Evolutionary conservation across 2,888 invertebrate species (phyloP).

Genomic region (Tiliacea aurago): DNA sequence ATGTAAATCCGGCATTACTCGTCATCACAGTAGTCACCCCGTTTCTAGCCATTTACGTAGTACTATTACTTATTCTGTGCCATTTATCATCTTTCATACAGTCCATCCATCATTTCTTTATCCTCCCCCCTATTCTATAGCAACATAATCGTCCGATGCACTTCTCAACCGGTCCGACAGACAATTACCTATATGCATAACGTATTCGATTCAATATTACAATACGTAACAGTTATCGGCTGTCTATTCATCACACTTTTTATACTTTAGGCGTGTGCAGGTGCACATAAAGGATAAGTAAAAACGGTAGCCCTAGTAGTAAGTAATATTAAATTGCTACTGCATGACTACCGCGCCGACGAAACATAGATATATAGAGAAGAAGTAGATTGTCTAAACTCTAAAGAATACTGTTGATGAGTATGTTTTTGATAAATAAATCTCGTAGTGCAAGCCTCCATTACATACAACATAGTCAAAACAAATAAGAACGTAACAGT

Average conservation of each 20-base stretch:
- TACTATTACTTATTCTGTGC: no score
- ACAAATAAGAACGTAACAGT: no score
- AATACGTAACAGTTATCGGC: background rate
- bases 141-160: background rate
- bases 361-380: background rate
- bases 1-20: no score
- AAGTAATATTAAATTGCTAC: background rate
- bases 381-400: background rate
- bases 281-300: background rate
- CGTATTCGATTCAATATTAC: slow-evolving; percentile 4
- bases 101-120: background rate
- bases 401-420: background rate
- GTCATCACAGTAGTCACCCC: no score
- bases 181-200: background rate
- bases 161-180: background rate
- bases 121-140: background rate
- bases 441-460: background rate
- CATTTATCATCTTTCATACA: background rate
- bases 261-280: background rate
- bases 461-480: no score
- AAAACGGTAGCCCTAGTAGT: no score
- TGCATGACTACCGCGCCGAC: background rate
- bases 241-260: slow-evolving; percentile 1
- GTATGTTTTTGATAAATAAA: background rate
- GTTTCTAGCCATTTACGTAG: no score